Percentiles rank a stretch among this genome's conserved stretches.
phyloP scores from a whole-genome alignment of 2,797 vertebrate species.

The Pachyuromys duprasi region DNA sequence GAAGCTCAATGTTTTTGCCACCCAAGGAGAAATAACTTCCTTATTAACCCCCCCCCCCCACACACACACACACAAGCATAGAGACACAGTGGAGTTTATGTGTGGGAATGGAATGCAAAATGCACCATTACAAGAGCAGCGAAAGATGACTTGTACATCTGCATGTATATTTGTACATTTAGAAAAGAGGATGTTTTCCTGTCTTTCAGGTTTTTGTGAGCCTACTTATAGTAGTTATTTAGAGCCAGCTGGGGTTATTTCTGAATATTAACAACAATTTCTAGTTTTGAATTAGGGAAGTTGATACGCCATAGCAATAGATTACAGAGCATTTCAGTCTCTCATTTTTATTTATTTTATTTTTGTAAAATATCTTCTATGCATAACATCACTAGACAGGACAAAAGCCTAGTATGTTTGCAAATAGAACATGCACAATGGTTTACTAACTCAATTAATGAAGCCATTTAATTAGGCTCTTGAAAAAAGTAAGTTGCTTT shows the following conservation, averaged over 20 bases:
- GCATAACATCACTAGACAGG: neutral
- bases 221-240: neutral
- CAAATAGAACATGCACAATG: neutral
- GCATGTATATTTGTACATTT: neutral
- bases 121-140: neutral
- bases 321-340: neutral
- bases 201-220: neutral
- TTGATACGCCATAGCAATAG: neutral
- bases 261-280: neutral
- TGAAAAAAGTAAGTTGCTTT: constrained; percentile 6
- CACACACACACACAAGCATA: neutral
- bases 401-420: neutral
- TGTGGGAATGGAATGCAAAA: neutral
- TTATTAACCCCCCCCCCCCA: neutral
- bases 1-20: constrained; percentile 36
- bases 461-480: neutral
- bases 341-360: neutral
- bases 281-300: neutral
- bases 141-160: neutral
- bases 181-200: neutral
- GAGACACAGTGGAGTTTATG: neutral
- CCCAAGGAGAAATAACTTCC: constrained; percentile 55
- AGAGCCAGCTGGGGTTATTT: neutral
- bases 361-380: neutral
- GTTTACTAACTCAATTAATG: constrained; percentile 41